These are phyloP conservation scores for Cheirogaleus medius DNA, from an alignment of 2,113 vertebrate species.

Conservation along the genomic window DNA sequence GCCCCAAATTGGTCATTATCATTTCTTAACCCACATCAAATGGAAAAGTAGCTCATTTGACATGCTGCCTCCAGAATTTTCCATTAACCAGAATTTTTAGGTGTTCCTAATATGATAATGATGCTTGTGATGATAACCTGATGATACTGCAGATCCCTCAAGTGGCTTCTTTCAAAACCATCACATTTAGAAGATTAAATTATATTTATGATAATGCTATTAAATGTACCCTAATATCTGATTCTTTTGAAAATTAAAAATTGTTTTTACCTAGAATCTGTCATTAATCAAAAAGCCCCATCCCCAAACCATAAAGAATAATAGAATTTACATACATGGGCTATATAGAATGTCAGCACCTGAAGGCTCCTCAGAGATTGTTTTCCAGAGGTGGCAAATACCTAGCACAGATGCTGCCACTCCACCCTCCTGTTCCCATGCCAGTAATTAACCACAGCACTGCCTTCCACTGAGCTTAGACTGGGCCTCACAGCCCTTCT, in stretches of 20 bases:
- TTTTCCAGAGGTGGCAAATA: not conserved
- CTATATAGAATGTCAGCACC: not conserved
- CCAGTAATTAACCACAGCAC: not conserved
- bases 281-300: not conserved
- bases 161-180: not conserved
- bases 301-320: not conserved
- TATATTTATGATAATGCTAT: not conserved
- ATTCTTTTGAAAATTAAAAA: constrained; percentile 20
- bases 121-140: not conserved
- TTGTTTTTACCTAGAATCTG: not conserved
- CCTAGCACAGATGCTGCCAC: not conserved
- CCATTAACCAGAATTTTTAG: not conserved
- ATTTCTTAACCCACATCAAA: not conserved
- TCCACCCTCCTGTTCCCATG: not conserved
- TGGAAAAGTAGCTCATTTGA: not conserved
- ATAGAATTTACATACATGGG: not conserved
- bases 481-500: not conserved
- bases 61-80: not conserved
- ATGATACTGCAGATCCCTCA: not conserved
- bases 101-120: not conserved
- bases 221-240: not conserved
- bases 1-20: not conserved
- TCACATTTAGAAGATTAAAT: not conserved
- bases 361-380: not conserved
- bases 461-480: not conserved